Evolutionary conservation across 2,797 vertebrate species (phyloP).

Genomic region (Todus mexicanus): DNA sequence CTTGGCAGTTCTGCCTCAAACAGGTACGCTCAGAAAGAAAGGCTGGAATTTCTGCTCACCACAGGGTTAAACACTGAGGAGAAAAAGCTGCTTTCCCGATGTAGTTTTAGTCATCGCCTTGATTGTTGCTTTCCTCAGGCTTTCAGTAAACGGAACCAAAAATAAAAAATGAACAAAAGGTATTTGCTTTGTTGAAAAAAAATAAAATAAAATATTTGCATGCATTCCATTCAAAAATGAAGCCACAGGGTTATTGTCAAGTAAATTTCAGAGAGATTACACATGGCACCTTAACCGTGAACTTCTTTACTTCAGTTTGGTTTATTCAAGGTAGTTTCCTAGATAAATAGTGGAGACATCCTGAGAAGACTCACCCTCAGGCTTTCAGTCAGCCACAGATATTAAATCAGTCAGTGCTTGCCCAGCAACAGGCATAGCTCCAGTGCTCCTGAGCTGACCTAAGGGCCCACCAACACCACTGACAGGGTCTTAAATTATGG

Average conservation of each 20-base stretch:
- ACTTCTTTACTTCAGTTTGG: background rate
- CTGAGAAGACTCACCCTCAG: background rate
- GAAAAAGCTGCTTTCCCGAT: background rate
- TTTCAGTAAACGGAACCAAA: background rate
- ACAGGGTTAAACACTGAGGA: background rate
- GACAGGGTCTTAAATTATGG: background rate
- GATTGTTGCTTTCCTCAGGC: background rate
- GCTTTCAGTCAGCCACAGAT: background rate
- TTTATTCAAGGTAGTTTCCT: background rate
- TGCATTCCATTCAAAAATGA: background rate
- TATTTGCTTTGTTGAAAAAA: background rate
- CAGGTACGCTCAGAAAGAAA: background rate
- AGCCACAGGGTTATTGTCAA: background rate
- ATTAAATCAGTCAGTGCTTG: background rate
- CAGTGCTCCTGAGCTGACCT: background rate
- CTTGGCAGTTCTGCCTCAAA: accelerated
- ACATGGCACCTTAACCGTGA: background rate
- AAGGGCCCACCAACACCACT: background rate
- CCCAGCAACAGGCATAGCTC: background rate
- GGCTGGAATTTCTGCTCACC: background rate
- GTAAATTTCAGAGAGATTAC: background rate
- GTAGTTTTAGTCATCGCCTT: background rate
- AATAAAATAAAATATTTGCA: background rate
- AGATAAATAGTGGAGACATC: background rate
- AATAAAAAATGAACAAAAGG: background rate